phyloP scores from a whole-genome alignment of 1,140 invertebrate genomes.

The Zaprionus inermis region DNA sequence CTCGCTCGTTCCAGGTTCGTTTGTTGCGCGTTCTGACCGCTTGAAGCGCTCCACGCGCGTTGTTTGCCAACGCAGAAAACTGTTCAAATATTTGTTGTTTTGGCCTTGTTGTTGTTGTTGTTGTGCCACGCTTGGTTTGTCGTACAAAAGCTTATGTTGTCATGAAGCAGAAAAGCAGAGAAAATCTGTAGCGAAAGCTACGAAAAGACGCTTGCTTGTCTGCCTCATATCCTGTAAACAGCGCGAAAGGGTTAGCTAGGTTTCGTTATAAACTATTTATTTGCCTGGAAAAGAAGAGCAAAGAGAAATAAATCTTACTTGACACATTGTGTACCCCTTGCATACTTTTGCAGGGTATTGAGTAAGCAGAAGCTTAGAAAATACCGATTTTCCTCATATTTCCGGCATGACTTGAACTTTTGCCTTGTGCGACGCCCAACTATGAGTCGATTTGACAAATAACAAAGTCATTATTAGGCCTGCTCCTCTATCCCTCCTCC shows the following conservation, averaged over 20 bases:
- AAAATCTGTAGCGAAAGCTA: constrained; percentile 3
- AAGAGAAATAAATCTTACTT: no score
- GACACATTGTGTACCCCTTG: not conserved
- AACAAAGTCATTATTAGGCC: constrained; percentile 65
- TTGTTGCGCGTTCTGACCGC: constrained; percentile 28
- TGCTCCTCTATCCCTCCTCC: not conserved
- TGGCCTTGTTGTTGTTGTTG: constrained; percentile 21
- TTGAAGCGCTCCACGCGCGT: constrained; percentile 32
- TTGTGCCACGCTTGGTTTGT: constrained; percentile 17
- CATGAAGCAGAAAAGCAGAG: constrained; percentile 15
- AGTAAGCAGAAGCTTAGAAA: not conserved
- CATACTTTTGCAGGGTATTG: not conserved
- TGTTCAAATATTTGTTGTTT: constrained; percentile 66
- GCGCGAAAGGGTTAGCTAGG: not conserved
- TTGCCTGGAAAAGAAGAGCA: no score
- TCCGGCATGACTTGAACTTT: constrained; percentile 30
- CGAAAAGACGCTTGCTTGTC: not conserved
- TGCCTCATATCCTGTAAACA: not conserved
- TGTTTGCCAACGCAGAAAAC: constrained; percentile 62
- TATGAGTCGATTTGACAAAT: constrained; percentile 61
- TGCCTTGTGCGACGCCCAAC: constrained; percentile 8
- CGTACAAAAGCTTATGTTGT: constrained; percentile 64
- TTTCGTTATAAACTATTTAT: not conserved
- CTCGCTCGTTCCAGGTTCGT: not conserved
- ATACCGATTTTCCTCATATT: constrained; percentile 14